Evolutionary conservation across 2,797 vertebrate genomes (phyloP).

Genomic region (Acanthurus leucopareius): DNA sequence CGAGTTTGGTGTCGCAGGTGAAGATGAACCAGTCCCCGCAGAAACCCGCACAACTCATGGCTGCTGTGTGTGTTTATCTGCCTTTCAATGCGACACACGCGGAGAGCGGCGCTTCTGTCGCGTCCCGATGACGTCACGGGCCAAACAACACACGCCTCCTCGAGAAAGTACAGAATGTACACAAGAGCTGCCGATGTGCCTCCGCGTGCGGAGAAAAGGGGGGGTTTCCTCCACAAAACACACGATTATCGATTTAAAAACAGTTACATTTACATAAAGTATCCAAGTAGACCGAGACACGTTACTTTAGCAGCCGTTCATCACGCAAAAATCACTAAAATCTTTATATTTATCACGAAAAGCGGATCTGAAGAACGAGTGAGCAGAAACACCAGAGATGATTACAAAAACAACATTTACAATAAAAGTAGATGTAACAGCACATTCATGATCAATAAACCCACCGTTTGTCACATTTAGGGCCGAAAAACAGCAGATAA

Average conservation of each 20-base stretch:
- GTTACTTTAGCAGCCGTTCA: background rate
- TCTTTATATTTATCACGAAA: background rate
- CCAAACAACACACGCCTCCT: slow-evolving; percentile 24
- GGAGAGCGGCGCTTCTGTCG: slow-evolving; percentile 25
- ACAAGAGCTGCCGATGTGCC: background rate
- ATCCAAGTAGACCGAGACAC: fast-evolving
- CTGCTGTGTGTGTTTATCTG: background rate
- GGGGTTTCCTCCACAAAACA: fast-evolving
- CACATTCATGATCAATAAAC: fast-evolving
- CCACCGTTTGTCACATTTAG: too few species aligned
- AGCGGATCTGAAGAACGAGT: background rate
- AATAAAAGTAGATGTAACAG: too few species aligned
- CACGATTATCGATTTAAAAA: fast-evolving
- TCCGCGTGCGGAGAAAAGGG: background rate
- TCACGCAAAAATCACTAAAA: background rate
- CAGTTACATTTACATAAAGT: fast-evolving
- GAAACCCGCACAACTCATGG: slow-evolving; percentile 73
- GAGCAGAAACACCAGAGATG: background rate
- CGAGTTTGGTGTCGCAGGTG: slow-evolving; percentile 68
- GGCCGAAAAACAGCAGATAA: background rate
- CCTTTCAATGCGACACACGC: background rate
- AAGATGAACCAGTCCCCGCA: slow-evolving; percentile 75
- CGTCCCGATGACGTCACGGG: slow-evolving; percentile 22
- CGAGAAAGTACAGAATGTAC: slow-evolving; percentile 71
- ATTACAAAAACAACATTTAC: too few species aligned